phyloP scores from a whole-genome alignment of 2,888 invertebrate species.

The Hydriomena furcata region DNA sequence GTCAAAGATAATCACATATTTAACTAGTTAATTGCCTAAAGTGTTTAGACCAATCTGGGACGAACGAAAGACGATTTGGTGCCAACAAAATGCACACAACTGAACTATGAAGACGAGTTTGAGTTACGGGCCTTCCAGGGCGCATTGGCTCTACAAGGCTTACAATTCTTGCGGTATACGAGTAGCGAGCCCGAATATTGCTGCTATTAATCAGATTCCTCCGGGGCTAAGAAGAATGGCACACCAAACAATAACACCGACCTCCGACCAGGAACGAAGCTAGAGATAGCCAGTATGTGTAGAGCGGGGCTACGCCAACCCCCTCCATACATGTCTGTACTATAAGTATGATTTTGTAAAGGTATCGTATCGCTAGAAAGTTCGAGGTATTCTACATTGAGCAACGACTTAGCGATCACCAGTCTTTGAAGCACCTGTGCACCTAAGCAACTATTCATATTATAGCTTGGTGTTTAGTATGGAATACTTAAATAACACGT shows the following conservation, averaged over 20 bases:
- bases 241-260: conserved; percentile 60
- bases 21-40: too few relatives aligned
- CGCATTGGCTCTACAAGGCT: conserved; percentile 45
- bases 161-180: conserved; percentile 63
- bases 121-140: conserved; percentile 43
- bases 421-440: too few relatives aligned
- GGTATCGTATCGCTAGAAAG: too few relatives aligned
- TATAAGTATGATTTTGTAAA: too few relatives aligned
- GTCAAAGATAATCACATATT: too few relatives aligned
- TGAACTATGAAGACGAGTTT: conserved; percentile 30
- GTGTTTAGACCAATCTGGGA: too few relatives aligned
- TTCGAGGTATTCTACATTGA: too few relatives aligned
- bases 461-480: too few relatives aligned
- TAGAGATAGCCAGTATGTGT: not conserved
- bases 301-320: not conserved
- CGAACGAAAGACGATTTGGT: not conserved
- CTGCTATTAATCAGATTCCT: conserved; percentile 75
- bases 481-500: too few relatives aligned
- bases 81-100: not conserved
- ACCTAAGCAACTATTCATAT: too few relatives aligned
- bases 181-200: conserved; percentile 64
- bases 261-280: conserved; percentile 19
- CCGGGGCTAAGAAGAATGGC: conserved; percentile 60
- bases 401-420: too few relatives aligned
- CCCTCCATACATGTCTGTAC: too few relatives aligned